Percentiles rank a stretch among this genome's conserved stretches.
Conservation (phyloP, 2,797 vertebrate genomes). For the Acipenser ruthenus region DNA sequence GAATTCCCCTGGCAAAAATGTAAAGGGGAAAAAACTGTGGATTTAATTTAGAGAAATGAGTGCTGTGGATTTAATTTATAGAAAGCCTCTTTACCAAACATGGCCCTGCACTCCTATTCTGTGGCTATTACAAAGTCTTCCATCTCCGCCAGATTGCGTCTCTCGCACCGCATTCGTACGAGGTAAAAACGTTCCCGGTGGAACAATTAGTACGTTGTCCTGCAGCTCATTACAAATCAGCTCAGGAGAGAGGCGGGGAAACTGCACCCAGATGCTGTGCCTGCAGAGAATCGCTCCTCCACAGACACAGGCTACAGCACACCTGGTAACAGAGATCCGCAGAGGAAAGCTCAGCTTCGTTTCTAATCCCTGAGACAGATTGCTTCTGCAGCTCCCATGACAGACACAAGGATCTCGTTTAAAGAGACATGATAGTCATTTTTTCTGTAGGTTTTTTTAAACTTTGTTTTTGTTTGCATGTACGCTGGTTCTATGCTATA, state of each 20-base stretch:
- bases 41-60: not conserved
- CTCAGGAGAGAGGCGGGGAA: constrained; percentile 9
- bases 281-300: not conserved
- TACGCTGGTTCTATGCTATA: too few species aligned
- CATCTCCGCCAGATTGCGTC: constrained; percentile 8
- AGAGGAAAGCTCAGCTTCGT: too few species aligned
- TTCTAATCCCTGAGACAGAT: too few species aligned
- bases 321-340: too few species aligned
- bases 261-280: not conserved
- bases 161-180: constrained; percentile 2
- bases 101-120: not conserved
- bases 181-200: constrained; percentile 13
- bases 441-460: too few species aligned
- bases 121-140: constrained; percentile 7
- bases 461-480: too few species aligned
- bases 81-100: not conserved
- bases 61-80: not conserved
- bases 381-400: too few species aligned
- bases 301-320: too few species aligned
- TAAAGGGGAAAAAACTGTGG: not conserved
- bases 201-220: constrained; percentile 19
- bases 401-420: too few species aligned
- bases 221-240: constrained; percentile 18
- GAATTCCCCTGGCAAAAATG: too few species aligned
- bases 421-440: too few species aligned